Percentiles rank a stretch among this genome's conserved stretches.
Evolutionary conservation across 2,113 vertebrate species (phyloP).

Genomic region (Australoheros scitulus): DNA sequence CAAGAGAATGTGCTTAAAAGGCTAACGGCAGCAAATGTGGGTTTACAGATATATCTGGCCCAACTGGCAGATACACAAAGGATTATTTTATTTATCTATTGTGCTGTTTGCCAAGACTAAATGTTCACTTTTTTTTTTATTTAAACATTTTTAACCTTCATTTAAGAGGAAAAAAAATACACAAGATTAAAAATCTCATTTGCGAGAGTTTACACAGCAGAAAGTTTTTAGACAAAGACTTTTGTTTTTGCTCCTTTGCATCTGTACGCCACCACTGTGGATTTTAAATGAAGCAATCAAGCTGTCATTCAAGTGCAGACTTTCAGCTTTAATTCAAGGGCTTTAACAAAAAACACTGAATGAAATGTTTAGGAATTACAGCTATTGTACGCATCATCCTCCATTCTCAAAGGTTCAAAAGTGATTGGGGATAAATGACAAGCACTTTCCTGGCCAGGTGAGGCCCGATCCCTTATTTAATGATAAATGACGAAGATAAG

Average conservation of each 20-base stretch:
- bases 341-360: background rate
- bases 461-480: background rate
- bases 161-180: background rate
- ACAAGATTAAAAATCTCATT: background rate
- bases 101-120: background rate
- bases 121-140: background rate
- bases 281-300: background rate
- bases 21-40: slow-evolving; percentile 7
- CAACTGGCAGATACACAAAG: background rate
- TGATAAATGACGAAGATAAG: background rate
- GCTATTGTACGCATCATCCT: background rate
- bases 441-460: background rate
- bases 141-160: background rate
- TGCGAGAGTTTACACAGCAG: background rate
- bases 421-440: background rate
- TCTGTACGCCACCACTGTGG: background rate
- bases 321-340: background rate
- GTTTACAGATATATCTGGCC: background rate
- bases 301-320: background rate
- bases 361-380: background rate
- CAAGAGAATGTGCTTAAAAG: slow-evolving; percentile 6
- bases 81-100: background rate
- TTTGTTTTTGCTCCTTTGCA: background rate
- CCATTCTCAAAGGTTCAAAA: background rate
- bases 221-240: background rate